phyloP scores from a whole-genome alignment of 2,888 invertebrate species.

The Agrotis segetum region DNA sequence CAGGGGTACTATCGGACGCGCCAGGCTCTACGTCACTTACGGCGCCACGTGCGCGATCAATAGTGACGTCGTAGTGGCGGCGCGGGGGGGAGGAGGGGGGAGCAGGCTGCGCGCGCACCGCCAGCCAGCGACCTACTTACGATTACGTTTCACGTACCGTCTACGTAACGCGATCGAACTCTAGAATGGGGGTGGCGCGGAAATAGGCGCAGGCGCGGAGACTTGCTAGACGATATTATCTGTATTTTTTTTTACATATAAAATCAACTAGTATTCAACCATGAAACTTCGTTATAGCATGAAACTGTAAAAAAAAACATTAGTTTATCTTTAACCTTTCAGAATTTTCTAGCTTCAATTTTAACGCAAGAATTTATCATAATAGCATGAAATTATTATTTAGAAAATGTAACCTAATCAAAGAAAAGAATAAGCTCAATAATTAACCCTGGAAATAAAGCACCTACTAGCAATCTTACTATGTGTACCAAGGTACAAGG shows the following conservation, averaged over 20 bases:
- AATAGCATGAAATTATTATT: too few relatives aligned
- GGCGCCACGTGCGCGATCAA: constrained; percentile 90
- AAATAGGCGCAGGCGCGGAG: constrained; percentile 72
- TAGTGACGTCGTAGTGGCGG: constrained; percentile 86
- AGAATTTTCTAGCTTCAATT: background rate
- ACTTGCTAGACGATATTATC: constrained; percentile 62
- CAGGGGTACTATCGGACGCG: constrained; percentile 82
- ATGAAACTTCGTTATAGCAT: constrained; percentile 33
- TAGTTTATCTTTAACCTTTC: background rate
- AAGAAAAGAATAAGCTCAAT: background rate
- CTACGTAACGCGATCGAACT: constrained; percentile 88
- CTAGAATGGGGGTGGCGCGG: constrained; percentile 70
- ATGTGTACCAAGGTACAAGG: constrained; percentile 45
- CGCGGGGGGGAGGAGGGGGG: constrained; percentile 28
- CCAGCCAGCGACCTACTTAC: constrained; percentile 86
- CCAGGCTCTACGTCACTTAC: constrained; percentile 88
- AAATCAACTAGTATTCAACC: constrained; percentile 49
- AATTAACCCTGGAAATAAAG: constrained; percentile 12
- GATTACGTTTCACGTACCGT: constrained; percentile 88
- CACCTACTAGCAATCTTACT: background rate
- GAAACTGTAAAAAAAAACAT: too few relatives aligned
- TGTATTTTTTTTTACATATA: constrained; percentile 42
- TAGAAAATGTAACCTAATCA: background rate
- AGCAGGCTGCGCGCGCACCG: constrained; percentile 83
- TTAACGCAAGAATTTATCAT: background rate